These are phyloP conservation scores for Aplocera efformata DNA, from an alignment of 2,888 invertebrate genomes.

Conservation along the genomic window DNA sequence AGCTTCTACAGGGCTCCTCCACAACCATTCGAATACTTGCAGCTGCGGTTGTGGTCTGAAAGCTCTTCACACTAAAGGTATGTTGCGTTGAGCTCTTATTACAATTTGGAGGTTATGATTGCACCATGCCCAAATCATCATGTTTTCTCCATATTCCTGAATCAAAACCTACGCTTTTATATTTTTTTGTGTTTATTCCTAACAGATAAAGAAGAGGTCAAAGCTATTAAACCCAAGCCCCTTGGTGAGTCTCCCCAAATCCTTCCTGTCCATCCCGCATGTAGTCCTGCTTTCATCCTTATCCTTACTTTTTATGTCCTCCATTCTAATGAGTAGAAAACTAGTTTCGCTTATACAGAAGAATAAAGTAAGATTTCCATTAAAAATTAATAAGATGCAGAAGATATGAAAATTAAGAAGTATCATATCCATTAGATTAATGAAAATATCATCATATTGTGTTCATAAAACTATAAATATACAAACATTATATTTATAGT, in stretches of 20 bases:
- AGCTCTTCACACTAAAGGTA: slow-evolving; percentile 87
- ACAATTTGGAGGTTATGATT: slow-evolving; percentile 64
- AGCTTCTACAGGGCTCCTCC: slow-evolving; percentile 58
- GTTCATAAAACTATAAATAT: too few species aligned
- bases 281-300: background rate
- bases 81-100: slow-evolving; percentile 2
- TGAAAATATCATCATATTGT: too few species aligned
- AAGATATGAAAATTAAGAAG: too few species aligned
- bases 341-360: too few species aligned
- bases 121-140: slow-evolving; percentile 47
- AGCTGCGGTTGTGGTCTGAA: slow-evolving; percentile 84
- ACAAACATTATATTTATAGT: too few species aligned
- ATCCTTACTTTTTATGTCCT: too few species aligned
- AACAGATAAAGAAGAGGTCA: slow-evolving; percentile 52
- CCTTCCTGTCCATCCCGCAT: slow-evolving; percentile 26
- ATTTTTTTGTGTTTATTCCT: slow-evolving; percentile 28
- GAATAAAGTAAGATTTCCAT: too few species aligned
- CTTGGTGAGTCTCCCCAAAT: slow-evolving; percentile 58
- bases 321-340: too few species aligned
- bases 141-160: slow-evolving; percentile 5
- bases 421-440: too few species aligned
- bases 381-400: too few species aligned
- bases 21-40: slow-evolving; percentile 82
- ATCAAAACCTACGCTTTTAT: slow-evolving; percentile 9
- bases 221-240: slow-evolving; percentile 46